Conservation (phyloP, 1,140 invertebrate species). For the Apocrypta bakeri region DNA sequence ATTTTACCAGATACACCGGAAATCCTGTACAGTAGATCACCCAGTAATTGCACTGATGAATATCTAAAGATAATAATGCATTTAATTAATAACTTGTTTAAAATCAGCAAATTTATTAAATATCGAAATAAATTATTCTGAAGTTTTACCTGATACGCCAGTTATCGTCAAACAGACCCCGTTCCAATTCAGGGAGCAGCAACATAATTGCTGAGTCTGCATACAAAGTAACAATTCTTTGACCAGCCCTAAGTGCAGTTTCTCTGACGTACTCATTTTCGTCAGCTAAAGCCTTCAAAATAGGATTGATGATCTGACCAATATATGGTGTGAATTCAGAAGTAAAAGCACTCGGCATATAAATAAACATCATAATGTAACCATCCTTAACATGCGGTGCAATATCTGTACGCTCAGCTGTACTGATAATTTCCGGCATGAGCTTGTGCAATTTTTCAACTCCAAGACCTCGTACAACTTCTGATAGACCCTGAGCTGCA, state of each 20-base stretch:
- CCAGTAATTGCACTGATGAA: constrained; percentile 95
- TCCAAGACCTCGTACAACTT: constrained; percentile 96
- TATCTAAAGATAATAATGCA: constrained; percentile 78
- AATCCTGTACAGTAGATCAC: constrained; percentile 96
- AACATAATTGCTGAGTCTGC: constrained; percentile 96
- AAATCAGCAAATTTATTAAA: background rate
- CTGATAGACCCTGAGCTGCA: constrained; percentile 96
- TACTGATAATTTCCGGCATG: constrained; percentile 98
- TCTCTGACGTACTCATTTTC: constrained; percentile 99
- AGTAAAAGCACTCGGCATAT: constrained; percentile 97
- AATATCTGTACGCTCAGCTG: constrained; percentile 94
- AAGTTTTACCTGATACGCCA: constrained; percentile 86
- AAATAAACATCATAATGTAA: constrained; percentile 99
- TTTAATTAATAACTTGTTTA: background rate
- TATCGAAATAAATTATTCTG: background rate
- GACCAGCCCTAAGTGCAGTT: constrained; percentile 96
- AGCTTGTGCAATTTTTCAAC: constrained; percentile 95
- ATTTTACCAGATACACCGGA: constrained; percentile 99
- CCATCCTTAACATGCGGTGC: constrained; percentile 99
- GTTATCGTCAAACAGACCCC: constrained; percentile 96
- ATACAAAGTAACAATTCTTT: constrained; percentile 97
- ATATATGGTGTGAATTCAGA: constrained; percentile 97
- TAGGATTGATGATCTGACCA: constrained; percentile 97
- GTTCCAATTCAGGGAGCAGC: constrained; percentile 94
- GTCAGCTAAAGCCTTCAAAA: constrained; percentile 97